Percentiles rank a stretch among this genome's conserved stretches.
Evolutionary conservation across 2,797 vertebrate species (phyloP).

Genomic region (Microctenopoma steveboyesi): DNA sequence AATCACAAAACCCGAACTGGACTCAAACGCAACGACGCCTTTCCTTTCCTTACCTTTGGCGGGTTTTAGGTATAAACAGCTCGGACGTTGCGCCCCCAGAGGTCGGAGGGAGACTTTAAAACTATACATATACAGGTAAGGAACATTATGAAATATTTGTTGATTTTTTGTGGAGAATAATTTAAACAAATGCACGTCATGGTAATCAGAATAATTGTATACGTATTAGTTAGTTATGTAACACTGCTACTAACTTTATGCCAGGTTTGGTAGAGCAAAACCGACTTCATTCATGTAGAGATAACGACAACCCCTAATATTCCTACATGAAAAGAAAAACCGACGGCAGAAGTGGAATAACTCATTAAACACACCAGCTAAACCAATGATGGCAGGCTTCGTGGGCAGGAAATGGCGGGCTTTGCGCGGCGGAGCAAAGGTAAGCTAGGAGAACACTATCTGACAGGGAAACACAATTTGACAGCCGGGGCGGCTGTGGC

Average conservation of each 20-base stretch:
- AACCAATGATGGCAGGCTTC: slow-evolving; percentile 27
- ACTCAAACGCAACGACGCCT: fast-evolving
- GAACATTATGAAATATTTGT: not conserved
- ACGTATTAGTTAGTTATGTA: not conserved
- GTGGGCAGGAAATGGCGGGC: slow-evolving; percentile 8
- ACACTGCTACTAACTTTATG: not conserved
- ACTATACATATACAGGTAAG: not conserved
- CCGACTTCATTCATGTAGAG: not conserved
- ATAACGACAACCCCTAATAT: not conserved
- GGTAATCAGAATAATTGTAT: fast-evolving
- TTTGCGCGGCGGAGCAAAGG: slow-evolving; percentile 8
- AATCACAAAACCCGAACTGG: slow-evolving; percentile 55
- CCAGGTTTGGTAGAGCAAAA: not conserved
- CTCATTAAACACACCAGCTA: not conserved
- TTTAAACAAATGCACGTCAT: not conserved
- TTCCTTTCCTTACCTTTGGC: not conserved
- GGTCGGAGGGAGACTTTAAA: not conserved
- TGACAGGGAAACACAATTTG: not conserved
- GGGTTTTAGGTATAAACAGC: slow-evolving; percentile 9
- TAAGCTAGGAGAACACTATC: not conserved
- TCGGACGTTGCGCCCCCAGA: not conserved
- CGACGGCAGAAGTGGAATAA: not conserved
- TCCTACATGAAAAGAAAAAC: not conserved
- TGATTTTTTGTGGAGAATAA: not conserved
- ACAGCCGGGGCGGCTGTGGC: too few relatives aligned